phyloP scores from a whole-genome alignment of 2,797 vertebrate genomes.

The Basileuterus tristriatus region DNA sequence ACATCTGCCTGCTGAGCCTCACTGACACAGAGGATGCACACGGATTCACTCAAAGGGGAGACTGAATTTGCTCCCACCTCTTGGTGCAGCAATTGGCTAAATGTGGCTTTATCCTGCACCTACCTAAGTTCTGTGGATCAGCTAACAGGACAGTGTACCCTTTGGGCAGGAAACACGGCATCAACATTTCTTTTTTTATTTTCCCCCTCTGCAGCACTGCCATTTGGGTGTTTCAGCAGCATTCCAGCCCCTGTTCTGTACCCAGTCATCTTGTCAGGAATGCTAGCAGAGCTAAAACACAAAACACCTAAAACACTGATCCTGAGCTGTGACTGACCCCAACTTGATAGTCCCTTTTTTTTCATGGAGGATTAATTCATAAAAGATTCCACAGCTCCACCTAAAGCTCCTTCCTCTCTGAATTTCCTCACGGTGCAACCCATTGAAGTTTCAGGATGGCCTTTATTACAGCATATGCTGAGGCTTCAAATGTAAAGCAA shows the following conservation, averaged over 20 bases:
- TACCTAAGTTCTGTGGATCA: neutral
- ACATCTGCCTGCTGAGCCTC: accelerated
- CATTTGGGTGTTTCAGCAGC: neutral
- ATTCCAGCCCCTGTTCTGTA: neutral
- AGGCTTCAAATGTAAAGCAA: conserved; percentile 29
- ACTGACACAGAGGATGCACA: too few relatives aligned
- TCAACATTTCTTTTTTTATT: neutral
- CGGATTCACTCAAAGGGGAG: accelerated
- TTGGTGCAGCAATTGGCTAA: neutral
- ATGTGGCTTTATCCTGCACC: neutral
- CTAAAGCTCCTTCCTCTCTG: conserved; percentile 32
- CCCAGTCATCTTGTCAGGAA: neutral
- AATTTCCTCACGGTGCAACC: conserved; percentile 25
- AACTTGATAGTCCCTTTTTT: neutral
- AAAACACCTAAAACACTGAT: neutral
- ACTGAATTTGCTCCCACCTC: neutral
- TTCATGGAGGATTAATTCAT: neutral
- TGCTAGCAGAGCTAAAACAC: neutral
- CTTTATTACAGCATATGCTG: conserved; percentile 54
- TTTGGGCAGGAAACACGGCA: neutral
- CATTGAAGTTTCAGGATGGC: conserved; percentile 42
- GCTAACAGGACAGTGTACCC: neutral
- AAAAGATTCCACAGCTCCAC: conserved; percentile 49
- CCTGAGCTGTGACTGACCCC: neutral
- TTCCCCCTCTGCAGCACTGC: neutral